Conservation (phyloP, 2,113 vertebrate genomes). For the Hoplias malabaricus region DNA sequence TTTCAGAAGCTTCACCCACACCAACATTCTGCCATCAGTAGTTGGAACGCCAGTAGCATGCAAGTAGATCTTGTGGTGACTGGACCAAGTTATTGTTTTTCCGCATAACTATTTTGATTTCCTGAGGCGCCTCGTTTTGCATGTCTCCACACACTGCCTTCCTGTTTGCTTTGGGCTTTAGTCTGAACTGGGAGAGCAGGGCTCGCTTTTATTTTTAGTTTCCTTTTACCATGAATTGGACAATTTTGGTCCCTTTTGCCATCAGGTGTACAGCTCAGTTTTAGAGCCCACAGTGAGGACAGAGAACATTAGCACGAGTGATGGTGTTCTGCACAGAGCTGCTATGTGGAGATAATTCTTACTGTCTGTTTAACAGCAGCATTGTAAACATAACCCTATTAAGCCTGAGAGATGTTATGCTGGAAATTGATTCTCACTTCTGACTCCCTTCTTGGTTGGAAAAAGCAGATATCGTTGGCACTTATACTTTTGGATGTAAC, state of each 20-base stretch:
- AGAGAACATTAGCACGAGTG: conserved; percentile 2
- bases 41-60: conserved; percentile 24
- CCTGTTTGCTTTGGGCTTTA: conserved; percentile 53
- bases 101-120: conserved; percentile 55
- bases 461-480: not conserved
- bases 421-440: not conserved
- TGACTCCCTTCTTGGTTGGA: not conserved
- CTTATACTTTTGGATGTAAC: not conserved
- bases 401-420: not conserved
- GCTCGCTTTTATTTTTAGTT: conserved; percentile 48
- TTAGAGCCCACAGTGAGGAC: conserved; percentile 10
- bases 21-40: conserved; percentile 13
- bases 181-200: conserved; percentile 40
- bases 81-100: conserved; percentile 41
- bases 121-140: conserved; percentile 46
- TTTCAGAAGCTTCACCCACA: conserved; percentile 37
- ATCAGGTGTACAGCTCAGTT: conserved; percentile 32
- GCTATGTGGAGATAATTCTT: not conserved
- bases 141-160: conserved; percentile 46
- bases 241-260: conserved; percentile 40
- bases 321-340: not conserved
- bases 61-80: conserved; percentile 9
- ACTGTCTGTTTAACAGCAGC: not conserved
- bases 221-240: conserved; percentile 47
- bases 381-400: not conserved